Conservation (phyloP, 2,888 invertebrate genomes). For the Megastigmus dorsalis region DNA sequence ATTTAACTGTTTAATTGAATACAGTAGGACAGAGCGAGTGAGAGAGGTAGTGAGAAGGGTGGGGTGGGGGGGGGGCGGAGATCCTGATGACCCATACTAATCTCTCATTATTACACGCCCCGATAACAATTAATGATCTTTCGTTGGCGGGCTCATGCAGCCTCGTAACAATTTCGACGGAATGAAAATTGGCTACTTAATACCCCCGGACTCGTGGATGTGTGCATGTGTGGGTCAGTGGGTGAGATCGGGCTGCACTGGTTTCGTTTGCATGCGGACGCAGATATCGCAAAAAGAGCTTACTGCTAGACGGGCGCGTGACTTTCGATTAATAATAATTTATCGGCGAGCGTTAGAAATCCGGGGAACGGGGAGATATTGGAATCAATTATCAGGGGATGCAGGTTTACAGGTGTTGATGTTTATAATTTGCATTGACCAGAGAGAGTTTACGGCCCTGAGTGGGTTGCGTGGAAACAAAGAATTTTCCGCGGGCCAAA, state of each 20-base stretch:
- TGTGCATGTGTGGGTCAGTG: too few relatives aligned
- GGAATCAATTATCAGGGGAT: not conserved
- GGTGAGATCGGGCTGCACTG: too few relatives aligned
- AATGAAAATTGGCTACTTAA: slow-evolving; percentile 22
- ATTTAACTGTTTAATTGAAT: slow-evolving; percentile 46
- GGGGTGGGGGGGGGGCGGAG: not conserved
- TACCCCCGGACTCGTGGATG: too few relatives aligned
- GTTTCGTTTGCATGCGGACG: too few relatives aligned
- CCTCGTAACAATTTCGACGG: not conserved
- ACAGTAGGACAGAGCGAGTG: not conserved
- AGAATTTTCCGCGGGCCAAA: too few relatives aligned
- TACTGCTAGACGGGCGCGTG: too few relatives aligned
- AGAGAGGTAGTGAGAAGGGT: not conserved
- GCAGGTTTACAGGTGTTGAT: not conserved
- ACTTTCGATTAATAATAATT: slow-evolving; percentile 25
- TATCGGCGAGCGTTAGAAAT: not conserved
- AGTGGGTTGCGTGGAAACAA: too few relatives aligned
- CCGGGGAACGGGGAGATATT: too few relatives aligned
- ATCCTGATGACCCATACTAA: slow-evolving; percentile 9
- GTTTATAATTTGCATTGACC: too few relatives aligned
- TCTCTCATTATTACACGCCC: slow-evolving; percentile 38
- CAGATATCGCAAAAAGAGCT: too few relatives aligned
- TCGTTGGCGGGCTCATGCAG: not conserved
- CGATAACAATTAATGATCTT: slow-evolving; percentile 40
- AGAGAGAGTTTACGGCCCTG: too few relatives aligned